Percentiles rank a stretch among this genome's conserved stretches.
phyloP scores from a whole-genome alignment of 2,797 vertebrate genomes.

The Rhinogobio ventralis region DNA sequence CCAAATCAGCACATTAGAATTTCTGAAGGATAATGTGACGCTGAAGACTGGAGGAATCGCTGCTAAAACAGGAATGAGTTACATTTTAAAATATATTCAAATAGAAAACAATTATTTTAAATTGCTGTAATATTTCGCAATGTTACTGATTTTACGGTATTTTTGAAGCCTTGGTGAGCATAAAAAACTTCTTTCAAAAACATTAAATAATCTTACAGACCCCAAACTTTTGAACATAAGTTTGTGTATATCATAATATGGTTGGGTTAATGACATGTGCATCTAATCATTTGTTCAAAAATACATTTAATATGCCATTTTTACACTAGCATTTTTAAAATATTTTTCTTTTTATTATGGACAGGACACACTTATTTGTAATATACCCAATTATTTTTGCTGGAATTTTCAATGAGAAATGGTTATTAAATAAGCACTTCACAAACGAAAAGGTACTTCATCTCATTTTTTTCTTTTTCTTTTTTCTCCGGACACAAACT shows the following conservation, averaged over 20 bases:
- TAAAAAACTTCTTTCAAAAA: background rate
- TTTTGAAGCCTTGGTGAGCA: background rate
- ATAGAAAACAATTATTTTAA: background rate
- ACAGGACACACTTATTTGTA: too few species aligned
- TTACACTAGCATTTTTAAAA: background rate
- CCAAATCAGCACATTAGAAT: background rate
- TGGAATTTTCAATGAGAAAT: background rate
- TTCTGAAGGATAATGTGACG: background rate
- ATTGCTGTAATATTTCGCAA: background rate
- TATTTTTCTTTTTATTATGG: accelerated
- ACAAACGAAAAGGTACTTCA: background rate
- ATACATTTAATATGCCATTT: background rate
- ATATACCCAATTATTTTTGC: background rate
- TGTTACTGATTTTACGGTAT: background rate
- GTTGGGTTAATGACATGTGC: background rate
- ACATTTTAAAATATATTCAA: background rate
- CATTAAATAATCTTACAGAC: background rate
- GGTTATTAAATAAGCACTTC: background rate
- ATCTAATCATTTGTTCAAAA: background rate
- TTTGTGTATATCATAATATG: background rate
- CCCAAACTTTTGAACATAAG: background rate
- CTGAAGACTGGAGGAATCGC: background rate
- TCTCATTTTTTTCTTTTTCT: background rate
- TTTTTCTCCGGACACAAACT: background rate
- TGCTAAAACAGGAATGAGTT: background rate